Conservation (phyloP, 2,888 invertebrate genomes). For the Spodoptera littoralis region DNA sequence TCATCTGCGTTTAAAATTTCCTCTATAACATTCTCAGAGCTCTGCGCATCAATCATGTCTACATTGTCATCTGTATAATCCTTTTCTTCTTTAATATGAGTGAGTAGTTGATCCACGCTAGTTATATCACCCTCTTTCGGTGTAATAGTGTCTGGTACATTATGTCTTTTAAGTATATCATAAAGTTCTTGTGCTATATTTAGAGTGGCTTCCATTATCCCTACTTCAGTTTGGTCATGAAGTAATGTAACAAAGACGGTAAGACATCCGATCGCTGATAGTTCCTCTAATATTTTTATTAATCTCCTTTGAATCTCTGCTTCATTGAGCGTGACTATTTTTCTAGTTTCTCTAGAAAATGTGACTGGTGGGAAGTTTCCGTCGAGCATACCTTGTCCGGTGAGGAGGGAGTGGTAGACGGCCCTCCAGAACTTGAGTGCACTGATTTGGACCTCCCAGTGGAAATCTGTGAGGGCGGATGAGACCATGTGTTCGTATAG, state of each 20-base stretch:
- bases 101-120: conserved; percentile 68
- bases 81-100: conserved; percentile 65
- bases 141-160: conserved; percentile 77
- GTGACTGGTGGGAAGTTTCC: conserved; percentile 93
- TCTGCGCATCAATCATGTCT: conserved; percentile 57
- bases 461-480: conserved; percentile 91
- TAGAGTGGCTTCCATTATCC: conserved; percentile 90
- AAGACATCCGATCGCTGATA: conserved; percentile 92
- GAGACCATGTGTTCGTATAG: conserved; percentile 91
- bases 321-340: conserved; percentile 92
- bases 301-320: conserved; percentile 91
- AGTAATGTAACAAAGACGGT: conserved; percentile 91
- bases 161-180: conserved; percentile 88
- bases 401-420: conserved; percentile 90
- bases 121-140: conserved; percentile 65
- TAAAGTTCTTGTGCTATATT: conserved; percentile 86
- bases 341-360: conserved; percentile 93
- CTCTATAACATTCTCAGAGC: conserved; percentile 87
- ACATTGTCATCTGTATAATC: conserved; percentile 52
- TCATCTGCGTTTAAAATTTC: conserved; percentile 90
- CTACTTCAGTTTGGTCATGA: conserved; percentile 91
- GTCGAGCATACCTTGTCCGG: conserved; percentile 95
- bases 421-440: conserved; percentile 92
- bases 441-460: conserved; percentile 94
- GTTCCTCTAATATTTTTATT: conserved; percentile 90